Conservation (phyloP, 2,113 vertebrate species). For the Lagopus muta region DNA sequence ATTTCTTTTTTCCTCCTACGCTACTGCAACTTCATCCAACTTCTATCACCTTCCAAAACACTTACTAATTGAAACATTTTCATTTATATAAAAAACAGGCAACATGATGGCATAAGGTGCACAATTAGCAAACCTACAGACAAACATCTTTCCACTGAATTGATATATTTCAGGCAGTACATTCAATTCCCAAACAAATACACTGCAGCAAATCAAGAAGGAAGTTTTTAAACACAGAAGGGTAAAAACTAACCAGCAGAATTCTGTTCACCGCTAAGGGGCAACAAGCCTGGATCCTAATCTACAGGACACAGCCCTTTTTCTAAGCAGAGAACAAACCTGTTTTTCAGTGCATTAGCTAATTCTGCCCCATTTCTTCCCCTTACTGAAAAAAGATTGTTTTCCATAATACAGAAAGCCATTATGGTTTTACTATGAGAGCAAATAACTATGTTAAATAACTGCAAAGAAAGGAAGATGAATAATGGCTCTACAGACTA, state of each 20-base stretch:
- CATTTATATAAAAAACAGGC: neutral
- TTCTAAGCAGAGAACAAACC: neutral
- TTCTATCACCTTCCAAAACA: constrained; percentile 36
- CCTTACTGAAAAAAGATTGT: neutral
- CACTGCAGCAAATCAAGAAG: accelerated
- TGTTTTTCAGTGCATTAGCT: constrained; percentile 11
- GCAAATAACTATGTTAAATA: constrained; percentile 8
- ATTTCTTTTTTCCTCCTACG: constrained; percentile 24
- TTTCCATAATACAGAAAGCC: constrained; percentile 29
- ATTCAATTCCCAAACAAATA: neutral
- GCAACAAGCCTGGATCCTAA: neutral
- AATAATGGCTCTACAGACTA: neutral
- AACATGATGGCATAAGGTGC: neutral
- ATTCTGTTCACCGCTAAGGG: neutral
- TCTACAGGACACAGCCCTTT: neutral
- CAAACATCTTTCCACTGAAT: neutral
- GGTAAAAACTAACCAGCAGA: neutral
- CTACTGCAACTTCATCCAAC: constrained; percentile 19
- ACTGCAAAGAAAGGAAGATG: constrained; percentile 29
- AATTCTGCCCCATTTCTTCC: neutral
- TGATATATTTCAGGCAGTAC: neutral
- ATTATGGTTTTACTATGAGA: constrained; percentile 1
- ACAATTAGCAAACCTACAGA: neutral
- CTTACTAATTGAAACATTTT: constrained; percentile 26
- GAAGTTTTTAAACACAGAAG: neutral